These are phyloP conservation scores for Pandemis cinnamomeana DNA, from an alignment of 2,888 invertebrate species.

Conservation along the genomic window DNA sequence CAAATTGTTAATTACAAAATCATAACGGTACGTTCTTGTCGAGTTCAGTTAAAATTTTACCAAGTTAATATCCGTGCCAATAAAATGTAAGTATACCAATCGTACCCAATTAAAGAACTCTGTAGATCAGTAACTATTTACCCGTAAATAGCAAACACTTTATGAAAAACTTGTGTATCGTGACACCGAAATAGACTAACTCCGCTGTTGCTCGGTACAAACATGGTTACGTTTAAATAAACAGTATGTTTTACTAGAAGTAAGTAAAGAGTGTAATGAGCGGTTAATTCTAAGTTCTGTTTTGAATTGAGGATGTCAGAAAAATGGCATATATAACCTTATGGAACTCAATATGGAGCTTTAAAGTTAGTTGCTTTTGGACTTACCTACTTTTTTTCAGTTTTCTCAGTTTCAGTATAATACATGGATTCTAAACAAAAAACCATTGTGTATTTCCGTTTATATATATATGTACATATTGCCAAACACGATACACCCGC, in stretches of 20 bases:
- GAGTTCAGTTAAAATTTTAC: background rate
- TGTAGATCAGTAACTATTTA: slow-evolving; percentile 39
- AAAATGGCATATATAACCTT: background rate
- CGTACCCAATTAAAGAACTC: slow-evolving; percentile 34
- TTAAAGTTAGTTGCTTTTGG: background rate
- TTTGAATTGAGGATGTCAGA: background rate
- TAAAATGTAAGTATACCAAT: slow-evolving; percentile 1
- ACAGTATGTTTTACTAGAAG: background rate
- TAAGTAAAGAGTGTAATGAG: background rate
- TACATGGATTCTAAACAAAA: background rate
- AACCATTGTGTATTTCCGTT: background rate
- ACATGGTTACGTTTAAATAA: slow-evolving; percentile 16
- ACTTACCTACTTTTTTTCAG: background rate
- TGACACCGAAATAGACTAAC: slow-evolving; percentile 56
- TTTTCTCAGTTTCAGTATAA: no score
- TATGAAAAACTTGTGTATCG: slow-evolving; percentile 56
- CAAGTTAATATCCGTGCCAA: background rate
- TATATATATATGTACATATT: background rate
- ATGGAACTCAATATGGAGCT: background rate
- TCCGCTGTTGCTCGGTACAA: slow-evolving; percentile 32
- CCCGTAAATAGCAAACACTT: slow-evolving; percentile 52
- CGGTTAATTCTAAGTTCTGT: background rate
- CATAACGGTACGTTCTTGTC: no score
- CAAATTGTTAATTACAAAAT: background rate
- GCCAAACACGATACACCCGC: background rate